These are phyloP conservation scores for Protosalanx chinensis DNA, from an alignment of 2,797 vertebrate species.

Conservation along the genomic window DNA sequence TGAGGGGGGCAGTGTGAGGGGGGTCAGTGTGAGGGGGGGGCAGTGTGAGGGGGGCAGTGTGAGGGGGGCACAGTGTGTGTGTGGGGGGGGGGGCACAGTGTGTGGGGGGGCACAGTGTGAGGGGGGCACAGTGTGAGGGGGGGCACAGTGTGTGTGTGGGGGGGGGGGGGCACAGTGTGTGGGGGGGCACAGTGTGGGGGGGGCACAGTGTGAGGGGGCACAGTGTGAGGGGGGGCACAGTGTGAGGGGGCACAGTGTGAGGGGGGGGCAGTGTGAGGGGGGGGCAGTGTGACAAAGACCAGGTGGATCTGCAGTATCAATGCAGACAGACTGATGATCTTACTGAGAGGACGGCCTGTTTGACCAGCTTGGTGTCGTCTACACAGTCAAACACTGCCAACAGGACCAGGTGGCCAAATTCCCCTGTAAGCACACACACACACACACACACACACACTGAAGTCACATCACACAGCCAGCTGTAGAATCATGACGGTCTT, in stretches of 20 bases:
- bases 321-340: slow-evolving; percentile 50
- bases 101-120: too few species aligned
- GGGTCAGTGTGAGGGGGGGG: too few species aligned
- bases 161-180: too few species aligned
- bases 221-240: not conserved
- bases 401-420: slow-evolving; percentile 89
- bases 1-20: not conserved
- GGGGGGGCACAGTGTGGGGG: too few species aligned
- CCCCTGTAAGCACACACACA: slow-evolving; percentile 71
- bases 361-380: slow-evolving; percentile 96
- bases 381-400: slow-evolving; percentile 92
- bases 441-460: not conserved
- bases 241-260: not conserved
- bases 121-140: too few species aligned
- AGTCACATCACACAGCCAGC: not conserved
- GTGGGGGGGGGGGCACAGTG: too few species aligned
- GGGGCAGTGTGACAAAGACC: not conserved
- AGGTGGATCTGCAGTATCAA: not conserved
- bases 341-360: slow-evolving; percentile 89
- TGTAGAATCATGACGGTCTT: not conserved
- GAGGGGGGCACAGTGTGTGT: not conserved
- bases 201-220: too few species aligned
- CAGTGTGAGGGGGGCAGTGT: too few species aligned
- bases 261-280: too few species aligned
- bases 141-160: too few species aligned